phyloP scores from a whole-genome alignment of 2,113 vertebrate genomes.

The Labeo catla region DNA sequence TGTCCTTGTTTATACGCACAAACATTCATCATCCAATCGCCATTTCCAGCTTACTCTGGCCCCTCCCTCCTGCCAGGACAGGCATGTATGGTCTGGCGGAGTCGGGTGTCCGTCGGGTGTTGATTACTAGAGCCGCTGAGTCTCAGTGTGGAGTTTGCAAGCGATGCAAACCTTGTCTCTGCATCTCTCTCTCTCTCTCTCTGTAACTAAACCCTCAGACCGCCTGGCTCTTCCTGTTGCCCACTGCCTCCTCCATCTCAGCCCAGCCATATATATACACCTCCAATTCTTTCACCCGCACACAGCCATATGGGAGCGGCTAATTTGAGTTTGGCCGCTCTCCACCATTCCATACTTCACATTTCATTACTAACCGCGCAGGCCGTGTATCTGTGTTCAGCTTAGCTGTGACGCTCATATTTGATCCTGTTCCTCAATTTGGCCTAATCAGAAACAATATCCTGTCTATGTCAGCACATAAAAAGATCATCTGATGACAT shows the following conservation, averaged over 20 bases:
- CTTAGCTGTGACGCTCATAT: constrained; percentile 44
- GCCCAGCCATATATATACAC: constrained; percentile 70
- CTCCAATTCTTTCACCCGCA: constrained; percentile 62
- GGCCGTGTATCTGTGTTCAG: constrained; percentile 50
- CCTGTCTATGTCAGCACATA: neutral
- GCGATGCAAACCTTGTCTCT: constrained; percentile 62
- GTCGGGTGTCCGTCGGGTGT: constrained; percentile 40
- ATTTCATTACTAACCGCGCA: constrained; percentile 66
- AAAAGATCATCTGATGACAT: neutral
- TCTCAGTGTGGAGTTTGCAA: constrained; percentile 64
- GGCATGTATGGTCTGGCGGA: constrained; percentile 22
- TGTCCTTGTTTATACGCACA: neutral
- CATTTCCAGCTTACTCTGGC: neutral
- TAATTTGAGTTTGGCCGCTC: constrained; percentile 74
- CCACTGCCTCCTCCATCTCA: constrained; percentile 33
- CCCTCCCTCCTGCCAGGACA: neutral
- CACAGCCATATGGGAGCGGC: constrained; percentile 69
- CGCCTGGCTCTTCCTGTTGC: constrained; percentile 22
- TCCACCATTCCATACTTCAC: constrained; percentile 72
- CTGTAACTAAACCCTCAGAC: constrained; percentile 68
- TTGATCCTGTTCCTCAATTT: constrained; percentile 1
- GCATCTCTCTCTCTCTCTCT: constrained; percentile 46
- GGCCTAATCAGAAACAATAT: constrained; percentile 19
- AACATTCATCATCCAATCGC: neutral
- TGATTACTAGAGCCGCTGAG: constrained; percentile 53